Conservation (phyloP, 2,888 invertebrate genomes). For the Ashinkailepas kermadecensis region DNA sequence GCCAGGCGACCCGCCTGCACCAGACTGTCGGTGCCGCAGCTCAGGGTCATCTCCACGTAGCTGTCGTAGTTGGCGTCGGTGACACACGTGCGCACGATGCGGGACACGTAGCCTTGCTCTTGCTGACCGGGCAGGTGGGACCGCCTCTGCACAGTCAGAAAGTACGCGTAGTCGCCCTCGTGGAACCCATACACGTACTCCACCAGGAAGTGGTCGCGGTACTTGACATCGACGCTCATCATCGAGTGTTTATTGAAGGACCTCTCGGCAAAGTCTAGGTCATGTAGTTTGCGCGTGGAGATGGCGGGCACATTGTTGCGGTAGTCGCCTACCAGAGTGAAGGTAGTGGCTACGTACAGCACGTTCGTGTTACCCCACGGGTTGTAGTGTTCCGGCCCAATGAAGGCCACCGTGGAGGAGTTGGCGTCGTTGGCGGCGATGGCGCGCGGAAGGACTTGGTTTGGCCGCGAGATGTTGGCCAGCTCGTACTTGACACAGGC, state of each 20-base stretch:
- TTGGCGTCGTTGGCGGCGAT: constrained; percentile 33
- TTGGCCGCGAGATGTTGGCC: constrained; percentile 56
- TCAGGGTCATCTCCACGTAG: constrained; percentile 90
- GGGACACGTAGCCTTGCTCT: constrained; percentile 79
- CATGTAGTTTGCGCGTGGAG: constrained; percentile 72
- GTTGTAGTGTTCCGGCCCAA: constrained; percentile 55
- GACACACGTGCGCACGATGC: constrained; percentile 85
- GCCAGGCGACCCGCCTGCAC: constrained; percentile 90
- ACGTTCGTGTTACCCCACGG: constrained; percentile 74
- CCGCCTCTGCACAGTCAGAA: constrained; percentile 87
- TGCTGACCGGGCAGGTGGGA: constrained; percentile 80
- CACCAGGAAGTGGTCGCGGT: constrained; percentile 88
- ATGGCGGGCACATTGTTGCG: constrained; percentile 88
- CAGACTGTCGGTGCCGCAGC: constrained; percentile 74
- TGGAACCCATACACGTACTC: constrained; percentile 94
- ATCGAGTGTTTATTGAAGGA: constrained; percentile 78
- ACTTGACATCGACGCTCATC: constrained; percentile 81
- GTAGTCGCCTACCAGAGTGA: constrained; percentile 84
- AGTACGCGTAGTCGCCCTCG: constrained; percentile 89
- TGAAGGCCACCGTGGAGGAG: constrained; percentile 33
- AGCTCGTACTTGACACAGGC: constrained; percentile 79
- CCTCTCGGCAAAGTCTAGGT: constrained; percentile 69
- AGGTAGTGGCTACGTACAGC: constrained; percentile 85
- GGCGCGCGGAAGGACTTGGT: constrained; percentile 30
- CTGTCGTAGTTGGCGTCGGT: constrained; percentile 92